Conservation (phyloP, 2,888 invertebrate species). For the Lepeophtheirus nordmannii region DNA sequence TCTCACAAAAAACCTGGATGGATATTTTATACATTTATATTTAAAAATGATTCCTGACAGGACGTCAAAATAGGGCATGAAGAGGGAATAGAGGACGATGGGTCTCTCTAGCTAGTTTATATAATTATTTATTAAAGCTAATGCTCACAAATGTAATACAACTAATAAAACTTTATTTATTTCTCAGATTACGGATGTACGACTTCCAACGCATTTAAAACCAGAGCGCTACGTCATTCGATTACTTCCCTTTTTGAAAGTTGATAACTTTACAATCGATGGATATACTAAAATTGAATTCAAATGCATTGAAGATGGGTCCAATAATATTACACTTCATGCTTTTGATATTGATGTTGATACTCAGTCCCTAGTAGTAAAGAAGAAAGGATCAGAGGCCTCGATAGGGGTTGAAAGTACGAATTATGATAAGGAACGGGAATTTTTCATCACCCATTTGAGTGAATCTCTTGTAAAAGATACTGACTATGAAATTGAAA, state of each 20-base stretch:
- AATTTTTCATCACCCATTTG: constrained; percentile 53
- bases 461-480: constrained; percentile 44
- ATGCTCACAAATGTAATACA: no score
- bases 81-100: no score
- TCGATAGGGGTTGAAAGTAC: constrained; percentile 15
- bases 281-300: constrained; percentile 33
- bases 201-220: constrained; percentile 25
- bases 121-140: no score
- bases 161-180: no score
- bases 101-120: no score
- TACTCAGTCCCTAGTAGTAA: constrained; percentile 41
- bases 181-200: constrained; percentile 20
- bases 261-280: constrained; percentile 27
- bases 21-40: no score
- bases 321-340: constrained; percentile 56
- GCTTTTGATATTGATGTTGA: constrained; percentile 51
- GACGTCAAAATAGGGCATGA: no score
- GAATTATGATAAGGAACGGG: constrained; percentile 30
- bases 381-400: constrained; percentile 28
- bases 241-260: constrained; percentile 27
- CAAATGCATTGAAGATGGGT: constrained; percentile 43
- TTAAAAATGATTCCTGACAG: no score
- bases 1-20: no score
- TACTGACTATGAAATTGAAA: constrained; percentile 48
- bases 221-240: constrained; percentile 20